Evolutionary conservation across 2,888 invertebrate genomes (phyloP), one percentile per base, ranked within the genome.

Genomic region (Synanthedon tipuliformis): DNA sequence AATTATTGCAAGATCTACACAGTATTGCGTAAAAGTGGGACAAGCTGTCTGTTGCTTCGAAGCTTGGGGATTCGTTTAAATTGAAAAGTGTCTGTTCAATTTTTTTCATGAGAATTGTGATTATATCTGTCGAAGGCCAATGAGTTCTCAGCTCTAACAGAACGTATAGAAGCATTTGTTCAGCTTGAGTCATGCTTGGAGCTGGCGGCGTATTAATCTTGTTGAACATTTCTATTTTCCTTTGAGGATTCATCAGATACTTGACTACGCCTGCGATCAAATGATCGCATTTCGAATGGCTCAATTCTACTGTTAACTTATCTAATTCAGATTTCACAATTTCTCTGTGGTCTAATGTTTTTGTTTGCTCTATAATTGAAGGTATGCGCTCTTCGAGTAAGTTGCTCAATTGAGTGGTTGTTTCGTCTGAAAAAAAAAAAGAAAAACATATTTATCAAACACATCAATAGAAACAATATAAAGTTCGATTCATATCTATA

Each of bases 11-110:
- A 58, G 75, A 75, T 59, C 78, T 73, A 60, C 88, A 88, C 15
- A 84, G 56, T 11, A 81, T 61, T 7, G 85, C 82, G 66, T 81
- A 88, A 54, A 87, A 81, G 61, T 81, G 81, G 1, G 87, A 71
- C 63, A 81, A 60, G 54, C 72, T 77, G 59, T 85, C 85, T 45
- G 86, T 70, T 3, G 67, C 65, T n/a, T 70, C 69, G 57, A 83
- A 78, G 2, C 73, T 70, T 4, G 86, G 84, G 3, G 80, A 70
- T 51, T 64, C 65, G 56, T 80, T 81, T 7, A 88, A 61, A 59
- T 72, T 71, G 55, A 88, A 86, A 49, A 87, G 53, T 41, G 68
- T 61, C 57, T 71, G 80, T 59, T 88, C 86, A 27, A 86, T 81
- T 50, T 68, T 73, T 11, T 55, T 59, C 54, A 86, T 60, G 8